phyloP scores from a whole-genome alignment of 2,888 invertebrate species.

The Parelbella ahira region DNA sequence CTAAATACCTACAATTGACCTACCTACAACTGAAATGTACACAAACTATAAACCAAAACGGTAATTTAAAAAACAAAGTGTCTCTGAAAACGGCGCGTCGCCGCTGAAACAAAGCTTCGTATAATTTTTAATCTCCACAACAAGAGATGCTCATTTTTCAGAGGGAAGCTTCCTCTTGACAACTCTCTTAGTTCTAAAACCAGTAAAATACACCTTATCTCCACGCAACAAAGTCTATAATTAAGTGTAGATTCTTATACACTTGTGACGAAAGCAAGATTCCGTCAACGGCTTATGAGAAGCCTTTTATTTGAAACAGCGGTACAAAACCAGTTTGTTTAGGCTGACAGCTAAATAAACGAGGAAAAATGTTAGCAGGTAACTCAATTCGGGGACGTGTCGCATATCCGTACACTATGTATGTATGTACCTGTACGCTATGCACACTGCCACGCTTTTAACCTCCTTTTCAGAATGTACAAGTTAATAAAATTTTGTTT shows the following conservation, averaged over 20 bases:
- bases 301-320: constrained; percentile 33
- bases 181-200: constrained; percentile 30
- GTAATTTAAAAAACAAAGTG: constrained; percentile 12
- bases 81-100: constrained; percentile 18
- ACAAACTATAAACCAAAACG: neutral
- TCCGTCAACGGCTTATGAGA: constrained; percentile 64
- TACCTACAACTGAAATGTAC: too few species aligned
- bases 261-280: constrained; percentile 39
- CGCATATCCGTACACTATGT: too few species aligned
- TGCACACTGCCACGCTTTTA: too few species aligned
- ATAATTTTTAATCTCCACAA: constrained; percentile 74
- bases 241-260: constrained; percentile 21
- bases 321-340: constrained; percentile 10
- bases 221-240: constrained; percentile 30
- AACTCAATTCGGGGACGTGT: constrained; percentile 17
- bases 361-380: constrained; percentile 19
- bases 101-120: constrained; percentile 48
- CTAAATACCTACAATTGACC: too few species aligned
- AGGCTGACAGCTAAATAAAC: constrained; percentile 24
- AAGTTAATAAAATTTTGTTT: too few species aligned
- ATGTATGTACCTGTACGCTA: too few species aligned
- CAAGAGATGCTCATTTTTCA: constrained; percentile 74
- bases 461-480: too few species aligned
- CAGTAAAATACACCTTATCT: constrained; percentile 38
- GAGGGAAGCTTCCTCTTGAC: constrained; percentile 38